Evolutionary conservation across 2,888 invertebrate genomes (phyloP).

Genomic region (Protophormia terraenovae): DNA sequence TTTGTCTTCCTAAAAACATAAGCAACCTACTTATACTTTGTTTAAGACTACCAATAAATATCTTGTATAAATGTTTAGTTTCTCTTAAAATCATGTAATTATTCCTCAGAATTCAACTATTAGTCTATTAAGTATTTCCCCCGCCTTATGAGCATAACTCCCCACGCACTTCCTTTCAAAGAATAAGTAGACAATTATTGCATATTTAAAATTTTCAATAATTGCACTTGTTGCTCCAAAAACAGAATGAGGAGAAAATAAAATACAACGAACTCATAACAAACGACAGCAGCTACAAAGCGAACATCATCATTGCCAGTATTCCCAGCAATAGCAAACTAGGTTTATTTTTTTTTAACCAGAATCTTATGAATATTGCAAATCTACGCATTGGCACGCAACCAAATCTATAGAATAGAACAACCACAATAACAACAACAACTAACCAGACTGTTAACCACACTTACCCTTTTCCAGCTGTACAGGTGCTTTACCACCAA

Average conservation of each 20-base stretch:
- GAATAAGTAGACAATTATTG: constrained; percentile 33
- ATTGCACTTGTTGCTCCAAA: constrained; percentile 70
- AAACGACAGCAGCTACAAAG: constrained; percentile 11
- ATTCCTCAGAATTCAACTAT: constrained; percentile 17
- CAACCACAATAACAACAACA: constrained; percentile 19
- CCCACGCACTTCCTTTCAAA: constrained; percentile 70
- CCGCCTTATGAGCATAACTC: constrained; percentile 40
- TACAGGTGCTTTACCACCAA: constrained; percentile 67
- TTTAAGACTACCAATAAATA: neutral
- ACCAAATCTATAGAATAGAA: constrained; percentile 3
- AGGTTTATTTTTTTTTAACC: neutral
- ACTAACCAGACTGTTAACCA: constrained; percentile 57
- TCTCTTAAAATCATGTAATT: neutral
- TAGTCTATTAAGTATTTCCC: constrained; percentile 18
- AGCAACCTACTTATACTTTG: neutral
- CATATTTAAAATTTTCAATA: constrained; percentile 65
- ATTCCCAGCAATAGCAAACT: constrained; percentile 39
- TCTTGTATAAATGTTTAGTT: neutral
- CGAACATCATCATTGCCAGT: constrained; percentile 5
- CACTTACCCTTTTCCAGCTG: constrained; percentile 61
- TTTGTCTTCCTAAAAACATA: too few species aligned
- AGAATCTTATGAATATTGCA: constrained; percentile 65
- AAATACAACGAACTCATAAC: constrained; percentile 56
- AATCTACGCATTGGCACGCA: constrained; percentile 69
- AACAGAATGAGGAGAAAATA: constrained; percentile 23